Evolutionary conservation across 2,797 vertebrate genomes (phyloP).

Genomic region (Spondyliosoma cantharus): DNA sequence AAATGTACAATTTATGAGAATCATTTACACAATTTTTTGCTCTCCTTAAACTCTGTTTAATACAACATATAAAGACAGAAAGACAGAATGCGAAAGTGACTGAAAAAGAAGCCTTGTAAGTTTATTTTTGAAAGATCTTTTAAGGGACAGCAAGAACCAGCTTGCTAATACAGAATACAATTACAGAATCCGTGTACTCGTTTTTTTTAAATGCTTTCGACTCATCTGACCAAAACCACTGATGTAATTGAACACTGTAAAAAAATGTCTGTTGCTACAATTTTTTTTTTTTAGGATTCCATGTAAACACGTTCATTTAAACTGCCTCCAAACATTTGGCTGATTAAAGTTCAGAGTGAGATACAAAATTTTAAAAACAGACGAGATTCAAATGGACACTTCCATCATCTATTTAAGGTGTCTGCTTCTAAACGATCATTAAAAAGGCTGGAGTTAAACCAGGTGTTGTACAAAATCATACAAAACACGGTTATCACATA

Average conservation of each 20-base stretch:
- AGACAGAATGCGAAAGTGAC: conserved; percentile 80
- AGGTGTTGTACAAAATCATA: conserved; percentile 46
- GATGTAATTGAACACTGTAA: conserved; percentile 31
- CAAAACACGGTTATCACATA: conserved; percentile 47
- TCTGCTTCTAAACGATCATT: conserved; percentile 50
- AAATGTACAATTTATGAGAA: conserved; percentile 93
- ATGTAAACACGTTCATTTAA: conserved; percentile 54
- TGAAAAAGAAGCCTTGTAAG: conserved; percentile 58
- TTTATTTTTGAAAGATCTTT: conserved; percentile 79
- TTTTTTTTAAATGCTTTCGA: conserved; percentile 12
- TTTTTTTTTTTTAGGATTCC: conserved; percentile 51
- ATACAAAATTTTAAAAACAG: conserved; percentile 20
- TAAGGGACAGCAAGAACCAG: conserved; percentile 95
- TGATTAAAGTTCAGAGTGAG: conserved; percentile 44
- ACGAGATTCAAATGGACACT: conserved; percentile 15
- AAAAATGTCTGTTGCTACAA: conserved; percentile 51
- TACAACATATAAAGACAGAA: conserved; percentile 84
- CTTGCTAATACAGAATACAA: conserved; percentile 85
- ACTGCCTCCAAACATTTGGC: conserved; percentile 55
- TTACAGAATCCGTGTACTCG: conserved; percentile 47
- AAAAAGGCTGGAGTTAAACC: conserved; percentile 49
- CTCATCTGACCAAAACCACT: conserved; percentile 31
- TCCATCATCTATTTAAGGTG: conserved; percentile 26
- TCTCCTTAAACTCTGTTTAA: conserved; percentile 79
- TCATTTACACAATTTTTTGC: conserved; percentile 89